phyloP scores from a whole-genome alignment of 2,113 vertebrate genomes.

The Apteryx mantelli region DNA sequence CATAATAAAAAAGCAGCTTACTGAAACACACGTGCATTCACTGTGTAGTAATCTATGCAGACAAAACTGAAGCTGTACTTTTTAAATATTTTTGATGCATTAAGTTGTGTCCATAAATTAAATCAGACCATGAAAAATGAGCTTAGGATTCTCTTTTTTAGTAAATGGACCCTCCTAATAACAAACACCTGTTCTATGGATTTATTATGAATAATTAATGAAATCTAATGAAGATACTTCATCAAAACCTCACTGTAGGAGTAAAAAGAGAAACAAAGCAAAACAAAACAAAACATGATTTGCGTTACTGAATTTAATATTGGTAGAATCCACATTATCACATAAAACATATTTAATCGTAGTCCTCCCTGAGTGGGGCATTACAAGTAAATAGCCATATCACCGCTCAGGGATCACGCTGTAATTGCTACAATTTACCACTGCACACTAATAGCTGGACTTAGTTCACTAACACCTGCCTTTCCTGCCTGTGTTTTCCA shows the following conservation, averaged over 20 bases:
- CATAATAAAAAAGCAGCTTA: background rate
- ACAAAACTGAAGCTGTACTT: background rate
- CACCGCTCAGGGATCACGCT: background rate
- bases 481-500: slow-evolving; percentile 19
- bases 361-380: background rate
- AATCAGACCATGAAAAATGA: slow-evolving; percentile 8
- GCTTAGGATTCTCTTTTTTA: background rate
- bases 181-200: slow-evolving; percentile 34
- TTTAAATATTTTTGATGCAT: background rate
- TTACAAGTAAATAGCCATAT: background rate
- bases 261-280: background rate
- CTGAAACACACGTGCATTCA: background rate
- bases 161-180: slow-evolving; percentile 19
- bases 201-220: slow-evolving; percentile 44
- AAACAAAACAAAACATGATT: background rate
- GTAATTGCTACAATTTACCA: slow-evolving; percentile 30
- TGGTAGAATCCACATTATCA: background rate
- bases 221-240: slow-evolving; percentile 42
- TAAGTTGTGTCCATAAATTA: slow-evolving; percentile 11
- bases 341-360: background rate
- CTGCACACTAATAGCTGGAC: background rate
- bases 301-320: background rate
- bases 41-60: background rate
- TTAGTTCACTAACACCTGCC: slow-evolving; percentile 42
- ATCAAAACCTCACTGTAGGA: slow-evolving; percentile 36